Base-by-base conservation (phyloP, 2,113 vertebrate genomes). In the Cervus canadensis region DNA sequence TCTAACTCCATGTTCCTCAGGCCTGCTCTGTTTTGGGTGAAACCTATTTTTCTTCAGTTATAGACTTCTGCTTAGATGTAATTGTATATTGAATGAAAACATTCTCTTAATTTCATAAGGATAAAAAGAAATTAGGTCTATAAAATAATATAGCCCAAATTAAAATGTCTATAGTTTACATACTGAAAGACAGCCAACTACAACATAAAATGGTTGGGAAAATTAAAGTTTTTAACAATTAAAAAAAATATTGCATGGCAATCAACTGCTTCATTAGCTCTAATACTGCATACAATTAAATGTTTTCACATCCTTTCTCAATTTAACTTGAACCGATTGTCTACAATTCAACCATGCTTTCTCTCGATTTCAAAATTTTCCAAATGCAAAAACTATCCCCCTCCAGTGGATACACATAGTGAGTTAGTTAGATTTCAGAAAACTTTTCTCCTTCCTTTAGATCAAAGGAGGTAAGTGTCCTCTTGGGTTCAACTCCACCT, bases 161-260 rank as follows among this genome's bases (percentile, higher is more conserved):
- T 97, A 83, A 97, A 97, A 94, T 97, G 48, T 30, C 48, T 96
- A 40, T 94, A 90, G 62, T 94, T 97, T 95, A 90, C 15, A 94
- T 85, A 74, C 56, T 92, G 36, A 90, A 94, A 95, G 87, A 94
- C 92, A 96, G 14, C 4, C n/a, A 95, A 95, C 28, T 12, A 88
- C 16, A 88, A 81, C 40, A 92, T 62, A 92, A 96, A 96, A 95
- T 78, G 91, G 56, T 91, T 84, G 60, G 25, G 90, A 33, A 94
- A 97, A 97, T 97, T 88, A 96, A 96, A 97, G 62, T 67, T 95
- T 71, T 67, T 83, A 86, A 94, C 54, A 95, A 25, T 82, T 85
- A 50, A 16, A 71, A 78, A 87, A 64, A 67, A 43, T 67, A 87
- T 6, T 93, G 40, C 28, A 33, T 81, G 40, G 56, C 23, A 95